These are phyloP conservation scores for Falco peregrinus DNA, from an alignment of 2,797 vertebrate species.

Conservation along the genomic window DNA sequence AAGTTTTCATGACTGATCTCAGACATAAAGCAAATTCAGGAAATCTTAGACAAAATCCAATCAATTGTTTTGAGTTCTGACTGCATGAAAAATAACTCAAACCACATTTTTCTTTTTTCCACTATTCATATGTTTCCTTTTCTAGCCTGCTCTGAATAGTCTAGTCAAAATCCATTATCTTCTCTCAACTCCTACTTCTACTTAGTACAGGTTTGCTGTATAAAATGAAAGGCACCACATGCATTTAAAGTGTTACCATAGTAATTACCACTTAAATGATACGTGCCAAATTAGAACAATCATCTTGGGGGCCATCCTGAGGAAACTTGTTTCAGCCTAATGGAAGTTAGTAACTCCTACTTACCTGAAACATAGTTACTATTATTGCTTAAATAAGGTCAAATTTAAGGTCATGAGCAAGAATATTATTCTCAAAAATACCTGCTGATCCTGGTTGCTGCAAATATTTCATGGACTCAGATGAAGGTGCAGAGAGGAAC, in stretches of 20 bases:
- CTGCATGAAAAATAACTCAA: background rate
- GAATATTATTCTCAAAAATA: background rate
- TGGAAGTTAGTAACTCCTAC: conserved; percentile 1
- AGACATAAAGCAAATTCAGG: background rate
- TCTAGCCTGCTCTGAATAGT: background rate
- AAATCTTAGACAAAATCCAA: background rate
- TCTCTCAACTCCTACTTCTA: background rate
- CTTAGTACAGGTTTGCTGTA: background rate
- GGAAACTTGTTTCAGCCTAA: conserved; percentile 49
- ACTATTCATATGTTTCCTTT: background rate
- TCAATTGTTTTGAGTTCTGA: background rate
- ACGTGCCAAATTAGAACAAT: conserved; percentile 26
- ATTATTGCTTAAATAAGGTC: background rate
- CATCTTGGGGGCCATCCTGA: background rate
- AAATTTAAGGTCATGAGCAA: background rate
- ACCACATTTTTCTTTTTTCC: background rate
- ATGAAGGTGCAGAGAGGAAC: background rate
- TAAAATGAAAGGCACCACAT: background rate
- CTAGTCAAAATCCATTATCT: conserved; percentile 2
- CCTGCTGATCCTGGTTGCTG: background rate
- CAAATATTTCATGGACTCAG: background rate
- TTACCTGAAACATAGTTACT: background rate
- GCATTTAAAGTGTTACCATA: conserved; percentile 10
- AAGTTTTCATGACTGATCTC: background rate
- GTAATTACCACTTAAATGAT: conserved; percentile 6